These are phyloP conservation scores for Malaclemys terrapin DNA, from an alignment of 2,113 vertebrate genomes.

Conservation along the genomic window DNA sequence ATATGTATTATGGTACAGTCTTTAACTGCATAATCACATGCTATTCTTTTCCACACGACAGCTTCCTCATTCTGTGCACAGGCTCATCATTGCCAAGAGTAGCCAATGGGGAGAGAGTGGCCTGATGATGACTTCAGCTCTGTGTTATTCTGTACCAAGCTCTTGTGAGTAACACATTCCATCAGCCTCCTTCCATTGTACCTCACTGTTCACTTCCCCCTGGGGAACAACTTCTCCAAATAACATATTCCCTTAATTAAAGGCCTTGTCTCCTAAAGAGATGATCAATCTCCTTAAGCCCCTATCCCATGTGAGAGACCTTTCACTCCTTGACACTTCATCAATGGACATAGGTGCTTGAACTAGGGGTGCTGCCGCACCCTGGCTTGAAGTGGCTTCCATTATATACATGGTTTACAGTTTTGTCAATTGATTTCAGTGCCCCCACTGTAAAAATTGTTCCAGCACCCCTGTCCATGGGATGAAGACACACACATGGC, in stretches of 20 bases:
- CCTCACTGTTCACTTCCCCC: background rate
- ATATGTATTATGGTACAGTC: accelerated
- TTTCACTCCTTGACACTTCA: background rate
- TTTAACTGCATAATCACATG: accelerated
- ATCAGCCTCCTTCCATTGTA: background rate
- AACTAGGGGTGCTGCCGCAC: background rate
- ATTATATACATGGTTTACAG: too few relatives aligned
- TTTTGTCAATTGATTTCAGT: too few relatives aligned
- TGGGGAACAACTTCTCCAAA: conserved; percentile 11
- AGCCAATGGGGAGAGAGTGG: background rate
- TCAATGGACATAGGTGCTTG: background rate
- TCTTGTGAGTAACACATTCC: background rate
- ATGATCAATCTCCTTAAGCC: background rate
- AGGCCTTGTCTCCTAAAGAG: background rate
- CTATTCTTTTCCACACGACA: background rate
- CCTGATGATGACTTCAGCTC: background rate
- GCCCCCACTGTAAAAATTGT: too few relatives aligned
- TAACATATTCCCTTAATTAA: background rate
- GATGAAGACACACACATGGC: background rate
- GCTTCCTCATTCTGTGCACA: background rate
- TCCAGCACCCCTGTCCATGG: too few relatives aligned
- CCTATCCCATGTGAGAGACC: background rate
- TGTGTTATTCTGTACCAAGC: background rate
- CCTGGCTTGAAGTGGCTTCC: too few relatives aligned
- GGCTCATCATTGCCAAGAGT: background rate